Base-by-base conservation (phyloP, 2,113 vertebrate species). In the Danionella cerebrum region DNA sequence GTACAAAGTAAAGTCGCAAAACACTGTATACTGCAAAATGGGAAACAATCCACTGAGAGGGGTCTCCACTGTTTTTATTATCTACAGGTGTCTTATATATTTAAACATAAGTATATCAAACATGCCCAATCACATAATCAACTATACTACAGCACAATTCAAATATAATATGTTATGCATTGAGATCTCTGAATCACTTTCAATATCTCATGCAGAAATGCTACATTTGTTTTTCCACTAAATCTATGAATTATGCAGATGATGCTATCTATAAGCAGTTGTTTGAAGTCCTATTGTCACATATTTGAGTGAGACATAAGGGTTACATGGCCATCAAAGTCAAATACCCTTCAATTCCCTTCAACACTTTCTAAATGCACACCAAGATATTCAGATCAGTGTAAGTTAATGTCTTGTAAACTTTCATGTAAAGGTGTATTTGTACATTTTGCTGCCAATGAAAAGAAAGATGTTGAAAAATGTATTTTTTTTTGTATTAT, bases 391-490 rank as follows among this genome's bases (percentile, higher is more conserved):
- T 77, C 71, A 54, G 69, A 76, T 63, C 75, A 63, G 52, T 75
- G 63, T 67, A 67, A 66, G 33, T 82, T 77, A 63, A 81, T 69
- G 78, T 84, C 77, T 79, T 85, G 78, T 84, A 81, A 79, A 74
- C 73, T 82, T 84, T 73, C 78, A 72, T 84, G 82, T 84, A 77
- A 81, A 85, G 63, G 71, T 78, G 75, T 83, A 72, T 88, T 88
- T 87, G 82, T 89, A 87, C 85, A 85, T 84, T 84, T 80, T 82
- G 82, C 82, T 87, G 84, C 85, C 85, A 86, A 77, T 88, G 86
- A 87, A 86, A 79, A 84, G 71, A 64, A 69, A 65, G 58, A 65
- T 77, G 78, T 85, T 82, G 82, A 84, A 79, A 85, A 88, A 59
- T 83, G 85, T 86, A 86, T 84, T 82, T 83, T n/a, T n/a, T n/a